Percentiles rank a stretch among this genome's conserved stretches.
phyloP scores from a whole-genome alignment of 1,140 invertebrate genomes.

The Pygmarrhopalites habei region DNA sequence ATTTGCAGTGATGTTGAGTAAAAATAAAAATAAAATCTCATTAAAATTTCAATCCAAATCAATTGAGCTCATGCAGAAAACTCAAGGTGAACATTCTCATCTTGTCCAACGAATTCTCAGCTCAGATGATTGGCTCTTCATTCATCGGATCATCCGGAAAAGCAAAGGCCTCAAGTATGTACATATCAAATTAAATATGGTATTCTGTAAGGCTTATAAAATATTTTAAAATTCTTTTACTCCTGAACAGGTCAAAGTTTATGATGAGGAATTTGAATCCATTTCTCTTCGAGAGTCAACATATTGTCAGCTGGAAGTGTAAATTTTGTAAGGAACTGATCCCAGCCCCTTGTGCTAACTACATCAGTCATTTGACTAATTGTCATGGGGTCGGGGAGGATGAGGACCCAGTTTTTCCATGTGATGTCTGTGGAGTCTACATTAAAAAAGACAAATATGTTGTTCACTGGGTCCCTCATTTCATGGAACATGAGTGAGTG shows the following conservation, averaged over 20 bases:
- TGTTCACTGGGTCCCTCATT: slow-evolving; percentile 28
- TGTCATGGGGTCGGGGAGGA: slow-evolving; percentile 8
- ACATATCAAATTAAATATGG: too few relatives aligned
- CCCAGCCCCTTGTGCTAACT: slow-evolving; percentile 14
- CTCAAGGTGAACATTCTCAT: slow-evolving; percentile 21
- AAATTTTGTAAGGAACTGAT: slow-evolving; percentile 22
- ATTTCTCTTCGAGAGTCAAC: slow-evolving; percentile 16
- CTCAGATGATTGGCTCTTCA: slow-evolving; percentile 23
- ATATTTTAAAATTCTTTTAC: too few relatives aligned
- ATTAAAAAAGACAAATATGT: slow-evolving; percentile 25
- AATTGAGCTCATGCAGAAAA: slow-evolving; percentile 23
- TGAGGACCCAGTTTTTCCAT: slow-evolving; percentile 21
- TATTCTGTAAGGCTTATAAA: too few relatives aligned
- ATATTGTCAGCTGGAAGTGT: slow-evolving; percentile 19
- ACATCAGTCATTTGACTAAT: slow-evolving; percentile 16
- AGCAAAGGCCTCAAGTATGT: slow-evolving; percentile 31
- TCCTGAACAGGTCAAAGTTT: slow-evolving; percentile 22
- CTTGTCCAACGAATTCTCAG: slow-evolving; percentile 13
- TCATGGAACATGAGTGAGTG: slow-evolving; percentile 26
- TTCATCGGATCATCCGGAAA: slow-evolving; percentile 25
- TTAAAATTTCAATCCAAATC: too few relatives aligned
- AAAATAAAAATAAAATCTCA: too few relatives aligned
- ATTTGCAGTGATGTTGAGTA: too few relatives aligned
- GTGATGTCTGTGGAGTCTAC: slow-evolving; percentile 27
- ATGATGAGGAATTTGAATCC: slow-evolving; percentile 25